These are phyloP conservation scores for Austrolebias charrua DNA, from an alignment of 2,797 vertebrate genomes.

Conservation along the genomic window DNA sequence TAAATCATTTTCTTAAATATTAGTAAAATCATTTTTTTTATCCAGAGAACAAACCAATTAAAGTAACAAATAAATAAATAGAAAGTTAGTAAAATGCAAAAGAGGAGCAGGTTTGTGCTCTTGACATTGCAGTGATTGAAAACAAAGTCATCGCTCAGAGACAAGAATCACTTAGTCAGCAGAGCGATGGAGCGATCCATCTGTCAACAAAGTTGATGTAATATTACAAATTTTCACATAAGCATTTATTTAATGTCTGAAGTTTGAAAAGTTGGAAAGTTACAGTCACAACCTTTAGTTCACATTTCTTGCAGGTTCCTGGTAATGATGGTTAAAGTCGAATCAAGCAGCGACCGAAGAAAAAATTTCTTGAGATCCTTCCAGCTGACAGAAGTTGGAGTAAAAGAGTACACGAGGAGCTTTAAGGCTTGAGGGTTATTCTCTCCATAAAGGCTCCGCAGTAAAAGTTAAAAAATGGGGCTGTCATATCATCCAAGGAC, in stretches of 20 bases:
- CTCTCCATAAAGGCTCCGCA: slow-evolving; percentile 34
- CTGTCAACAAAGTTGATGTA: slow-evolving; percentile 6
- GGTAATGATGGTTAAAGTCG: neutral
- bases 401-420: slow-evolving; percentile 16
- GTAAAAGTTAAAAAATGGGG: slow-evolving; percentile 36
- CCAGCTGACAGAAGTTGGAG: neutral
- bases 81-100: slow-evolving; percentile 48
- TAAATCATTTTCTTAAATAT: too few species aligned
- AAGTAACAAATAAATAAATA: slow-evolving; percentile 54
- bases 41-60: slow-evolving; percentile 72
- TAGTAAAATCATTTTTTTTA: slow-evolving; percentile 42
- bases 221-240: slow-evolving; percentile 21
- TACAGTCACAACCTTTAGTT: neutral
- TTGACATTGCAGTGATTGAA: slow-evolving; percentile 55
- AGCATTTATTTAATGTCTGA: neutral
- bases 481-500: slow-evolving; percentile 47
- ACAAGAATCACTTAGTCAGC: slow-evolving; percentile 31
- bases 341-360: neutral
- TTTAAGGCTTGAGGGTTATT: slow-evolving; percentile 27
- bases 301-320: neutral
- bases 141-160: slow-evolving; percentile 47
- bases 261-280: slow-evolving; percentile 11
- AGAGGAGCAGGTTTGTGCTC: slow-evolving; percentile 50
- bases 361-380: slow-evolving; percentile 6
- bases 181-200: neutral